phyloP scores from a whole-genome alignment of 2,113 vertebrate species.

The Phalacrocorax carbo region DNA sequence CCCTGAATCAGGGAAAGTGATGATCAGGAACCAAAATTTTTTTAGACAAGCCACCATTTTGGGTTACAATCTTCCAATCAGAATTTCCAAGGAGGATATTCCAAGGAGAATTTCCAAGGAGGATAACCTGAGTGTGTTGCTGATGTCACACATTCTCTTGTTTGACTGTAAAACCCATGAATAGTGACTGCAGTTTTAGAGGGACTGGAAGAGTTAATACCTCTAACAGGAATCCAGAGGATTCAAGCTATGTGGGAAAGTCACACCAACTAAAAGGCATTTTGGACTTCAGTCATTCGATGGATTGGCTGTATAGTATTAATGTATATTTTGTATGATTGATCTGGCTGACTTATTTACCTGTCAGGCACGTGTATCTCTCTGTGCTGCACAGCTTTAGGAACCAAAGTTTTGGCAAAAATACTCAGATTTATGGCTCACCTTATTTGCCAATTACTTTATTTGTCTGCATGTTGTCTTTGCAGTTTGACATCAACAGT shows the following conservation, averaged over 20 bases:
- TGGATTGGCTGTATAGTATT: not conserved
- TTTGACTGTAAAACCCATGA: not conserved
- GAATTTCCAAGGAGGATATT: not conserved
- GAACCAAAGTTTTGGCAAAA: not conserved
- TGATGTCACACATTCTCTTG: not conserved
- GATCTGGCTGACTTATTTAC: not conserved
- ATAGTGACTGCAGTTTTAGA: not conserved
- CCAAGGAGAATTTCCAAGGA: not conserved
- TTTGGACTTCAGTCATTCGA: not conserved
- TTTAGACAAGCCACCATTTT: not conserved
- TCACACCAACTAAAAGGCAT: not conserved
- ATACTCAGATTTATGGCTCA: not conserved
- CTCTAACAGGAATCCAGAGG: not conserved
- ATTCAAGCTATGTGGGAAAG: not conserved
- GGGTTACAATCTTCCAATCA: not conserved
- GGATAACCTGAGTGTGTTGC: not conserved
- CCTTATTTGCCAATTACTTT: not conserved
- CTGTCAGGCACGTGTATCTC: not conserved
- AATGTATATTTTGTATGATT: not conserved
- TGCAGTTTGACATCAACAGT: not conserved
- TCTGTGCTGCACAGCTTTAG: not conserved
- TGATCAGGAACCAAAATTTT: not conserved
- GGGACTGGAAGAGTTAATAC: not conserved
- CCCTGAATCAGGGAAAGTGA: not conserved
- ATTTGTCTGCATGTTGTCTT: not conserved